Percentiles rank a stretch among this genome's conserved stretches.
Conservation (phyloP, 2,888 invertebrate genomes). For the Empis stercorea region DNA sequence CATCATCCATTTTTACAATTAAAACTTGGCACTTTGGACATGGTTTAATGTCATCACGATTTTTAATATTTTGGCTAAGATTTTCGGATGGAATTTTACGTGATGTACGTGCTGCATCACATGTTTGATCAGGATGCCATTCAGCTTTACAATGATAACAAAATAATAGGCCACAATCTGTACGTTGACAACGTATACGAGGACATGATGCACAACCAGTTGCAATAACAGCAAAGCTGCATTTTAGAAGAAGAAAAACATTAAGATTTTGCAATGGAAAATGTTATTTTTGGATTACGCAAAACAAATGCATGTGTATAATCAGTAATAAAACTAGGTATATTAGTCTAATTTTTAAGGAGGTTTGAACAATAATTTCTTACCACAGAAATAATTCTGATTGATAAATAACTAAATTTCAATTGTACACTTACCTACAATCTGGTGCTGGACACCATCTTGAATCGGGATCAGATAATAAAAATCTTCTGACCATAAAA, state of each 20-base stretch:
- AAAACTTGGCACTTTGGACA: conserved; percentile 85
- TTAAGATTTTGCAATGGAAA: too few relatives aligned
- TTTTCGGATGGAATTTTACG: conserved; percentile 50
- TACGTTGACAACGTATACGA: conserved; percentile 80
- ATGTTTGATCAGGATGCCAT: conserved; percentile 98
- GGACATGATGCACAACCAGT: conserved; percentile 94
- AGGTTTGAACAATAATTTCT: not conserved
- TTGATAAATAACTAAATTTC: not conserved
- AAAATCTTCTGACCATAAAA: conserved; percentile 83
- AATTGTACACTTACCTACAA: conserved; percentile 58
- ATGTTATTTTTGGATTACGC: too few relatives aligned
- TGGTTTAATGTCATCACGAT: conserved; percentile 78
- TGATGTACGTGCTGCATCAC: conserved; percentile 76
- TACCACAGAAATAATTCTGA: not conserved
- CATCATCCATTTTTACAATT: conserved; percentile 94
- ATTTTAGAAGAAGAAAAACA: conserved; percentile 15
- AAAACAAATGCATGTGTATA: too few relatives aligned
- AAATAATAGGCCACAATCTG: conserved; percentile 87
- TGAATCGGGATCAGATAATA: conserved; percentile 89
- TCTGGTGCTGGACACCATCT: conserved; percentile 97
- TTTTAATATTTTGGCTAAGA: conserved; percentile 51
- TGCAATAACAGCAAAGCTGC: conserved; percentile 88
- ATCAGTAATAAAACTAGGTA: too few relatives aligned
- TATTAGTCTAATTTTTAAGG: too few relatives aligned
- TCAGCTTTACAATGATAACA: conserved; percentile 97